These are phyloP conservation scores for Merops nubicus DNA, from an alignment of 2,113 vertebrate species.

Conservation along the genomic window DNA sequence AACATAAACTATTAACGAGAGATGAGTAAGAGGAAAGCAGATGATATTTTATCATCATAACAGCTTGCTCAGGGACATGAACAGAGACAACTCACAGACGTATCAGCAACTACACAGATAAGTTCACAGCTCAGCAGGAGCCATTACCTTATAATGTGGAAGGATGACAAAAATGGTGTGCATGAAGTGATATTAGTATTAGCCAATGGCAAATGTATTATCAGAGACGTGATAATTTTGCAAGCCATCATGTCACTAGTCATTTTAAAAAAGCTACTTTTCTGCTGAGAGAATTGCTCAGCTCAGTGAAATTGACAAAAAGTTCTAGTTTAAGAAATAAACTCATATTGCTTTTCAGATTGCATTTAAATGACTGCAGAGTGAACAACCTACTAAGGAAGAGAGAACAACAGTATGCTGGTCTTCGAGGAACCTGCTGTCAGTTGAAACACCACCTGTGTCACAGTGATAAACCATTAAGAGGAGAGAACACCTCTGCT, in stretches of 20 bases:
- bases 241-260: neutral
- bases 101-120: neutral
- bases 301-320: neutral
- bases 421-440: neutral
- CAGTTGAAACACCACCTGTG: neutral
- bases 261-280: neutral
- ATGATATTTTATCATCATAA: neutral
- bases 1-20: neutral
- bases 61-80: neutral
- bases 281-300: neutral
- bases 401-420: neutral
- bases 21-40: neutral
- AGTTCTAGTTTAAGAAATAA: neutral
- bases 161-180: neutral
- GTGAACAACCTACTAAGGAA: neutral
- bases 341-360: neutral
- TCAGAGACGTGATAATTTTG: neutral
- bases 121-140: neutral
- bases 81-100: neutral
- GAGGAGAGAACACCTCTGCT: neutral
- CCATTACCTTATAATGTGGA: accelerated
- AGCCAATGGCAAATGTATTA: neutral
- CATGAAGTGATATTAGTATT: neutral
- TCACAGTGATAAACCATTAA: neutral
- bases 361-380: neutral